Evolutionary conservation across 2,113 vertebrate genomes (phyloP).

Genomic region (Fulmarus glacialis): DNA sequence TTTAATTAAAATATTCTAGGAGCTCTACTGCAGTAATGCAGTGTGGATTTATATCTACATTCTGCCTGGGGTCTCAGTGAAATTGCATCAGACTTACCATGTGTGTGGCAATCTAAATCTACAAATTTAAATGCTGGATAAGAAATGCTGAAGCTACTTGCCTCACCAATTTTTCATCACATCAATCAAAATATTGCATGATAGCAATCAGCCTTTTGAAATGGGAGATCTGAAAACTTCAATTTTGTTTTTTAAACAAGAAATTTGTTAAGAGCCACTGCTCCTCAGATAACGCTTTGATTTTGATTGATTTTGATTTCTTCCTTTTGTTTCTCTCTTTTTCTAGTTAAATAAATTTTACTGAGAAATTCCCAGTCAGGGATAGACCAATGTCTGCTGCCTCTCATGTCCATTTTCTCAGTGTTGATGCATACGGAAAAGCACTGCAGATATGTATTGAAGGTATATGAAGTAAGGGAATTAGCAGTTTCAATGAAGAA

Average conservation of each 20-base stretch:
- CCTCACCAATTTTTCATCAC: background rate
- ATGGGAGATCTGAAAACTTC: constrained; percentile 20
- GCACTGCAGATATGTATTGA: background rate
- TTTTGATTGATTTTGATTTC: background rate
- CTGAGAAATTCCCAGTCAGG: background rate
- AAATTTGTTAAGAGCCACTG: background rate
- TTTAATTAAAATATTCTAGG: constrained; percentile 32
- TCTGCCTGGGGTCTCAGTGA: constrained; percentile 16
- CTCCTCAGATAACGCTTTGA: background rate
- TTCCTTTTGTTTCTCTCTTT: background rate
- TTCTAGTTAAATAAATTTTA: background rate
- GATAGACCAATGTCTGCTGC: background rate
- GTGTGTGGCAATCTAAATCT: constrained; percentile 26
- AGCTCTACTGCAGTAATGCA: background rate
- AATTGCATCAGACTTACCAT: constrained; percentile 20
- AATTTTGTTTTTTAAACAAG: background rate
- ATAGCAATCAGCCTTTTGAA: constrained; percentile 3
- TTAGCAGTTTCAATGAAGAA: background rate
- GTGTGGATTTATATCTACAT: background rate
- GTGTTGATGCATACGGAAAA: background rate
- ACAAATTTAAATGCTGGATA: background rate
- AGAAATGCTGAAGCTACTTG: background rate
- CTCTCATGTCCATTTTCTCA: background rate
- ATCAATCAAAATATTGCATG: background rate
- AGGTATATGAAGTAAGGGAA: background rate